Conservation (phyloP, 2,888 invertebrate species). For the Thysanoteuthis rhombus region DNA sequence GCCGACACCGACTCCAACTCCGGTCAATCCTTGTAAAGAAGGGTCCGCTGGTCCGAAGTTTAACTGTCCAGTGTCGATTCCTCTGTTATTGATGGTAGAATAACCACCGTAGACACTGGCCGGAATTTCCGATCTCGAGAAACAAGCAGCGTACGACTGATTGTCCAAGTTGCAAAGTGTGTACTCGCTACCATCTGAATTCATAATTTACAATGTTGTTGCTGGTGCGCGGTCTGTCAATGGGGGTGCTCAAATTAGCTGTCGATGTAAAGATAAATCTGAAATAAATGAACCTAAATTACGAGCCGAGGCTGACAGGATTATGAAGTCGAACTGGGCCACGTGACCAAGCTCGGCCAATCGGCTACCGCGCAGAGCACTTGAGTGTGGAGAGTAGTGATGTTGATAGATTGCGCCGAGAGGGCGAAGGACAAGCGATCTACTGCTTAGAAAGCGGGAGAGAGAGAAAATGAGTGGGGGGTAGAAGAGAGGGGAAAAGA, state of each 20-base stretch:
- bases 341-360: slow-evolving; percentile 57
- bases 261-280: slow-evolving; percentile 62
- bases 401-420: slow-evolving; percentile 18
- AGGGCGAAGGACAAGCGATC: background rate
- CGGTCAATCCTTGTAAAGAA: slow-evolving; percentile 38
- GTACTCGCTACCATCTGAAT: slow-evolving; percentile 61
- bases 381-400: background rate
- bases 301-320: slow-evolving; percentile 60
- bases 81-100: slow-evolving; percentile 50
- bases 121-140: slow-evolving; percentile 47
- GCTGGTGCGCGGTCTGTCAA: slow-evolving; percentile 44
- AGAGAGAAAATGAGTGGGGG: background rate
- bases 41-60: slow-evolving; percentile 47
- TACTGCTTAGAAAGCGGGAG: background rate
- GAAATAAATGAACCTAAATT: slow-evolving; percentile 65
- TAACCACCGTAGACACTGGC: slow-evolving; percentile 51
- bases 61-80: slow-evolving; percentile 56
- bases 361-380: slow-evolving; percentile 31
- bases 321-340: slow-evolving; percentile 52
- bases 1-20: background rate
- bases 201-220: slow-evolving; percentile 52
- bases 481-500: background rate
- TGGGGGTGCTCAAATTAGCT: slow-evolving; percentile 58
- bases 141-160: slow-evolving; percentile 59
- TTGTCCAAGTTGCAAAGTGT: slow-evolving; percentile 66